Evolutionary conservation across 2,797 vertebrate genomes (phyloP).

Genomic region (Iguana delicatissima): DNA sequence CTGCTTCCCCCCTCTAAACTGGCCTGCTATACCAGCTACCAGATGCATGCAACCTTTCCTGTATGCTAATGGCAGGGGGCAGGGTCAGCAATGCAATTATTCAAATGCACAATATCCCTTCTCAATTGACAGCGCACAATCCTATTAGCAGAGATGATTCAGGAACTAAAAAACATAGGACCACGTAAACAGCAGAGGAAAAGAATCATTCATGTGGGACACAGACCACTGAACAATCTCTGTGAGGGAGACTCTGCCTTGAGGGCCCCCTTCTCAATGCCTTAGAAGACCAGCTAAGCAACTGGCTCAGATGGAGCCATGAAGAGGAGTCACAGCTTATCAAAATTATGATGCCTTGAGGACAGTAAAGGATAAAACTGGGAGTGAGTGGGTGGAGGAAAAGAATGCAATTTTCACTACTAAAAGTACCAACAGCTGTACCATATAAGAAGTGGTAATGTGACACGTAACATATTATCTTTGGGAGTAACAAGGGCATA

Average conservation of each 20-base stretch:
- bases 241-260: not conserved
- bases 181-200: not conserved
- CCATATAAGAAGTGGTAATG: not conserved
- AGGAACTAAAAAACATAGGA: not conserved
- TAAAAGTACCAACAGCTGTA: not conserved
- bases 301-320: not conserved
- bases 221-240: not conserved
- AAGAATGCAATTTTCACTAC: not conserved
- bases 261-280: not conserved
- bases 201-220: not conserved
- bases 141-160: conserved; percentile 5
- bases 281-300: not conserved
- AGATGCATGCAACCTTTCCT: not conserved
- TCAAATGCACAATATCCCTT: conserved; percentile 5
- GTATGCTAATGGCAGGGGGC: not conserved
- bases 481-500: not conserved
- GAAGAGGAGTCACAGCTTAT: too few species aligned
- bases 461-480: not conserved
- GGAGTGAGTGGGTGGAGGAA: too few species aligned
- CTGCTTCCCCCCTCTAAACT: not conserved
- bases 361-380: not conserved
- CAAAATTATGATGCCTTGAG: not conserved
- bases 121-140: not conserved
- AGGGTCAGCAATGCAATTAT: conserved; percentile 15
- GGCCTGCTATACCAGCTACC: not conserved